These are phyloP conservation scores for Cerastoderma edule DNA, from an alignment of 2,888 invertebrate genomes.

Conservation along the genomic window DNA sequence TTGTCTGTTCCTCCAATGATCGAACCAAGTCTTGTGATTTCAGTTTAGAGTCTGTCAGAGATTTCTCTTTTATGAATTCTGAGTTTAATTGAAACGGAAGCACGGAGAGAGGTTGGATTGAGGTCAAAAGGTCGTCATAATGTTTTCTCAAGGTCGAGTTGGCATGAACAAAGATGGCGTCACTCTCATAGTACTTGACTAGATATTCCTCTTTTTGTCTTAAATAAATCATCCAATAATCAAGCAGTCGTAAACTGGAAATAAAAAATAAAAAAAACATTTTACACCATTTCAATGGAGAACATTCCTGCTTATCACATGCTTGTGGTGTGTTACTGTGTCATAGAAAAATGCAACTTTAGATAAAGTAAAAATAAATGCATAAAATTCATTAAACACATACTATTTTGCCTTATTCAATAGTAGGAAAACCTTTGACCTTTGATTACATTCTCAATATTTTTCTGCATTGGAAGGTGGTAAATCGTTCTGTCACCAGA, in stretches of 20 bases:
- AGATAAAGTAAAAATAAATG: too few species aligned
- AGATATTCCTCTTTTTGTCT: conserved; percentile 92
- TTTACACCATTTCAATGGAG: neutral
- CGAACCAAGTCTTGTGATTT: conserved; percentile 53
- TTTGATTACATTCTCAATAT: too few species aligned
- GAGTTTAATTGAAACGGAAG: conserved; percentile 91
- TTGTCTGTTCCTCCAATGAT: conserved; percentile 42
- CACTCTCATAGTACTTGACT: conserved; percentile 91
- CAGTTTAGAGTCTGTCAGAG: conserved; percentile 54
- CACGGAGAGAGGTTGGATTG: conserved; percentile 91
- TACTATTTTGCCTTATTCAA: too few species aligned
- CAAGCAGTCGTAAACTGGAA: conserved; percentile 91
- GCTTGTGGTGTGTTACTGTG: too few species aligned
- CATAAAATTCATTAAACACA: too few species aligned
- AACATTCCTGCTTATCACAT: too few species aligned
- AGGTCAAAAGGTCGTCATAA: conserved; percentile 90
- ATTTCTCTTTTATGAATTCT: conserved; percentile 66
- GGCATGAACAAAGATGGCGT: conserved; percentile 89
- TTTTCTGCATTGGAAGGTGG: too few species aligned
- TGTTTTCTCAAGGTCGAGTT: conserved; percentile 86
- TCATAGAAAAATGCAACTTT: too few species aligned
- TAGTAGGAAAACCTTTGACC: too few species aligned
- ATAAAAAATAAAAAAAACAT: neutral
- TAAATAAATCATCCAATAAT: conserved; percentile 95
- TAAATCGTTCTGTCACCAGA: too few species aligned